phyloP scores from a whole-genome alignment of 35 echinoderm and acorn worm genomes.

The Apostichopus parvimensis region DNA sequence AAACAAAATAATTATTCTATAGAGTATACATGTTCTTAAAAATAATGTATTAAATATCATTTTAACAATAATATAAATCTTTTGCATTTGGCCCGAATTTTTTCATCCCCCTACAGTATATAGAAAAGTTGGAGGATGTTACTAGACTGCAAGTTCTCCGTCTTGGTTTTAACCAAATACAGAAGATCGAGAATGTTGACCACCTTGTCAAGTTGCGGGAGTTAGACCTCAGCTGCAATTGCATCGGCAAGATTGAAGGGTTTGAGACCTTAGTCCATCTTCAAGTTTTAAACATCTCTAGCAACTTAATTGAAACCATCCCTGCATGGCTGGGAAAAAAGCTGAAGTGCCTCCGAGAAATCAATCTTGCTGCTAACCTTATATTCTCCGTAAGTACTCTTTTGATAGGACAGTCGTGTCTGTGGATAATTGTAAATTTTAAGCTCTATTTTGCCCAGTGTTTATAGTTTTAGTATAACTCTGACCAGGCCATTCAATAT shows the following conservation, averaged over 20 bases:
- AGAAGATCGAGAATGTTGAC: conserved; percentile 74
- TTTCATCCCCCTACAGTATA: conserved; percentile 57
- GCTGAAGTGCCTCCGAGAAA: conserved; percentile 69
- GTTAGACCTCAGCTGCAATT: conserved; percentile 88
- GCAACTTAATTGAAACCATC: conserved; percentile 90
- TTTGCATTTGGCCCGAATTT: too few species aligned
- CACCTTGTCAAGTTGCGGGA: conserved; percentile 72
- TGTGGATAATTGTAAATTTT: neutral
- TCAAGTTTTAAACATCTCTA: conserved; percentile 77
- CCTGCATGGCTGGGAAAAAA: conserved; percentile 91
- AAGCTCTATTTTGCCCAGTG: too few species aligned
- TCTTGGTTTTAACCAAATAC: conserved; percentile 87
- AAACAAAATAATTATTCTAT: too few species aligned
- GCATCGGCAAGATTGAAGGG: conserved; percentile 79
- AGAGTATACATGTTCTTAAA: too few species aligned
- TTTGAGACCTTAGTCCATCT: conserved; percentile 82
- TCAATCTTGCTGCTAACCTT: conserved; percentile 78
- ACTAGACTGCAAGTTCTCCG: conserved; percentile 75
- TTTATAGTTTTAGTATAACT: too few species aligned
- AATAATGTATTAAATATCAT: too few species aligned
- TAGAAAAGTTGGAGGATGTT: conserved; percentile 87
- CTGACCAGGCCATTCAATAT: too few species aligned
- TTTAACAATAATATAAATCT: too few species aligned
- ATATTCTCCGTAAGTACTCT: conserved; percentile 81
- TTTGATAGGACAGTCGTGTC: neutral